These are phyloP conservation scores for Xerus rutilus DNA, from an alignment of 2,797 vertebrate species.

Conservation along the genomic window DNA sequence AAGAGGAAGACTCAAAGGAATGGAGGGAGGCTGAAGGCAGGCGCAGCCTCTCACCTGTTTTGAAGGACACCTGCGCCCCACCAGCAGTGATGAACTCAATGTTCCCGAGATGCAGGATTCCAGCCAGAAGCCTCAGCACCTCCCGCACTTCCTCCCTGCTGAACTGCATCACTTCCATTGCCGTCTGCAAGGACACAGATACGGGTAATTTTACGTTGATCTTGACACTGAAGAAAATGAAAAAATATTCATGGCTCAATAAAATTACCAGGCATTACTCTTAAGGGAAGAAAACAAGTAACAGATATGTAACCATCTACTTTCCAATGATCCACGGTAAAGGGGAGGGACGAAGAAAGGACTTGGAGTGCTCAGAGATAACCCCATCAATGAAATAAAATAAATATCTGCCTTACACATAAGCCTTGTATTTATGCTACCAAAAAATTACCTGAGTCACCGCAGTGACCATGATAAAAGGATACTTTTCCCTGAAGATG, in stretches of 20 bases:
- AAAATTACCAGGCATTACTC: background rate
- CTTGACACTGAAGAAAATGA: background rate
- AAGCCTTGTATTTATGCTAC: background rate
- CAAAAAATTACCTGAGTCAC: background rate
- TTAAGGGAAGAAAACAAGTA: background rate
- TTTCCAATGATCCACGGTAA: background rate
- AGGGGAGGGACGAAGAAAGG: background rate
- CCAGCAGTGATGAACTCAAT: slow-evolving; percentile 98
- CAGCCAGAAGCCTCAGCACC: slow-evolving; percentile 94
- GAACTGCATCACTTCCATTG: slow-evolving; percentile 98
- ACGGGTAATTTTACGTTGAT: background rate
- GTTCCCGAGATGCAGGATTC: slow-evolving; percentile 96
- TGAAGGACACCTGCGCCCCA: slow-evolving; percentile 96
- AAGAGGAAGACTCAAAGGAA: background rate
- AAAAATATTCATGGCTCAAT: background rate
- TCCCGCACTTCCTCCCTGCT: slow-evolving; percentile 93
- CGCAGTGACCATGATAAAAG: background rate
- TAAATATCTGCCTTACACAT: background rate
- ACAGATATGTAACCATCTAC: rapidly evolving
- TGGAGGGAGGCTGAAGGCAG: background rate
- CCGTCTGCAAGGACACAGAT: slow-evolving; percentile 86
- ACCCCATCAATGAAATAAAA: background rate
- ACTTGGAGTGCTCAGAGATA: background rate
- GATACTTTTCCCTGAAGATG: background rate
- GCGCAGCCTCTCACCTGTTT: slow-evolving; percentile 90